Evolutionary conservation across 2,888 invertebrate species (phyloP).

Genomic region (Nephrocerus scutellatus): DNA sequence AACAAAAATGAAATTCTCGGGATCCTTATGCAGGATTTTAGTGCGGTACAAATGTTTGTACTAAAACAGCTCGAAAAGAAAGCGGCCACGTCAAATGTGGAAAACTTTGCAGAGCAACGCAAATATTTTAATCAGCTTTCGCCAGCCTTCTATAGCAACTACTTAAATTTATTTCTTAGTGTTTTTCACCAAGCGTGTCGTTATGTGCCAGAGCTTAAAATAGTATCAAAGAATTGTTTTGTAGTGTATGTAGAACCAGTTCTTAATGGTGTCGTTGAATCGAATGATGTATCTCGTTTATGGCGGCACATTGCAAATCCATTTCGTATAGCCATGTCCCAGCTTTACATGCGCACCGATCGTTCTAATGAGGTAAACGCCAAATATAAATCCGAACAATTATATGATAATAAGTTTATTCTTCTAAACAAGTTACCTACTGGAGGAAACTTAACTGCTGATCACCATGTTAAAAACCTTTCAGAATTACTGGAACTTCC

Average conservation of each 20-base stretch:
- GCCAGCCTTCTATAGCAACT: constrained; percentile 62
- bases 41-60: constrained; percentile 13
- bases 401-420: no score
- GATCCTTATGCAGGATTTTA: constrained; percentile 49
- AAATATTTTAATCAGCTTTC: constrained; percentile 35
- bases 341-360: constrained; percentile 66
- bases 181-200: constrained; percentile 80
- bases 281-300: constrained; percentile 60
- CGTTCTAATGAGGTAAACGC: constrained; percentile 17
- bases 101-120: constrained; percentile 26
- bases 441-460: constrained; percentile 1
- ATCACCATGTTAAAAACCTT: constrained; percentile 50
- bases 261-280: constrained; percentile 55
- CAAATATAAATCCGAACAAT: no score
- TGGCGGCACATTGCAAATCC: constrained; percentile 76
- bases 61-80: constrained; percentile 19
- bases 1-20: constrained; percentile 59
- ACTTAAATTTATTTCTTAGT: constrained; percentile 73
- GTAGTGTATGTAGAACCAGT: constrained; percentile 74
- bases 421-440: no score
- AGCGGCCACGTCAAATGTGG: constrained; percentile 24
- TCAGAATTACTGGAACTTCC: constrained; percentile 72
- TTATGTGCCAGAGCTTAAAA: constrained; percentile 73
- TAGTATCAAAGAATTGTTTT: constrained; percentile 73
- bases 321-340: constrained; percentile 65